These are phyloP conservation scores for Rhingia campestris DNA, from an alignment of 2,888 invertebrate species.

Conservation along the genomic window DNA sequence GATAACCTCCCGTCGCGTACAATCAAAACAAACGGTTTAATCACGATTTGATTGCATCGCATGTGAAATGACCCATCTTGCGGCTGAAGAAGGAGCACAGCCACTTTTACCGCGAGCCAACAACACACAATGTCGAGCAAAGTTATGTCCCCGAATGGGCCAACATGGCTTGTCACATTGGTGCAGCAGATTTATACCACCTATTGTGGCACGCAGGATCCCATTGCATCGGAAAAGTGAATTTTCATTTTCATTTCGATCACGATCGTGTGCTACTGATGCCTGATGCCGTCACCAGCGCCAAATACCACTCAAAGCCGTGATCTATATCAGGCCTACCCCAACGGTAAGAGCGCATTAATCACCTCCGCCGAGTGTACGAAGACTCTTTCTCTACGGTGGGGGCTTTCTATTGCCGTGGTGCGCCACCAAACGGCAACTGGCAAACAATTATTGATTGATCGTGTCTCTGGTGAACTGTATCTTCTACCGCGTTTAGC, in stretches of 20 bases:
- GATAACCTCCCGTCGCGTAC: constrained; percentile 35
- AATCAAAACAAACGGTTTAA: constrained; percentile 67
- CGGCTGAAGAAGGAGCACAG: not conserved
- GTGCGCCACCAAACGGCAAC: constrained; percentile 24
- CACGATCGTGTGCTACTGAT: constrained; percentile 59
- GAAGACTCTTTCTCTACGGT: constrained; percentile 39
- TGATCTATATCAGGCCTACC: constrained; percentile 66
- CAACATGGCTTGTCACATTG: constrained; percentile 56
- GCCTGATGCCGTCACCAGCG: constrained; percentile 38
- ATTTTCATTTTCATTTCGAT: constrained; percentile 66
- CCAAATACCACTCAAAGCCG: constrained; percentile 59
- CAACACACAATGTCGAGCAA: constrained; percentile 42
- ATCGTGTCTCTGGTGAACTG: constrained; percentile 65
- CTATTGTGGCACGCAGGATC: constrained; percentile 50
- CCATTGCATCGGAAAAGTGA: constrained; percentile 49
- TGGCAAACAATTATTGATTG: constrained; percentile 61
- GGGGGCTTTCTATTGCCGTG: constrained; percentile 38
- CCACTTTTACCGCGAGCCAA: constrained; percentile 22
- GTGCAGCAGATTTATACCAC: constrained; percentile 49
- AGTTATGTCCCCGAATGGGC: constrained; percentile 40
- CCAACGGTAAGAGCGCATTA: constrained; percentile 61
- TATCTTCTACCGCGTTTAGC: constrained; percentile 61
- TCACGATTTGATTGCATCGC: constrained; percentile 68
- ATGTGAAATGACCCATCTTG: constrained; percentile 59
- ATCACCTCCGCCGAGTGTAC: constrained; percentile 55